Base-by-base conservation (phyloP, 30 jellyfish, hydroid and myxozoan genomes). In the Catostylus mosaicus region DNA sequence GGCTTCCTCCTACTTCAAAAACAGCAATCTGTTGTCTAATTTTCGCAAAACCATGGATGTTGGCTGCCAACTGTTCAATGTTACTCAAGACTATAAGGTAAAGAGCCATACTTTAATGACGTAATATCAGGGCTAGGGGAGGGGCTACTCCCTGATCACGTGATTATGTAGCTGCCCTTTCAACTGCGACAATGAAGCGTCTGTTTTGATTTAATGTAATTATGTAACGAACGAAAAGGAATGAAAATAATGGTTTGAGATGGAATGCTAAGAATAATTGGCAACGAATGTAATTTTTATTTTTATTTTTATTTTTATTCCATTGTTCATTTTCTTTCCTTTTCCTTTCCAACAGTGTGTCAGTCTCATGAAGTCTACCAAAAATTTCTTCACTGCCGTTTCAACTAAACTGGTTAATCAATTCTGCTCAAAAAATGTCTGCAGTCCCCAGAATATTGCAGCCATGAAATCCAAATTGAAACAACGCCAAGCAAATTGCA, bases 401-500 rank as follows among this genome's bases (percentile, higher is more conserved):
- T 20, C 26, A 1, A 4, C 71, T 19, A 18, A 22, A 59, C 2
- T 23, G 38, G 71, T 24, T 6, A 22, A 23, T 22, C 40, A 59
- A 23, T 23, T 59, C 4, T 59, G 71, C 71, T n/a, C 36, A 1
- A 23, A 23, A 12, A 27, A 22, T 24, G 38, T 59, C 19, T 59
- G 71, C 71, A 59, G 38, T 18, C 4, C 38, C 1, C 9, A 59
- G 38, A 24, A 59, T 1, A 4, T 59, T 26, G 24, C n/a, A 20
- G 37, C 36, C 12, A 59, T 59, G 38, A 59, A 16, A 59, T 6
- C 71, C 8, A 20, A 24, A 22, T 1, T 59, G 10, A 22, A 12
- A 20, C 12, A 59, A 37, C 71, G 38, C n/a, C n/a, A n/a, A n/a
- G n/a, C n/a, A n/a, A n/a, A n/a, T 59, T 59, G 71, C 38, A 59